Conservation (phyloP, 1,140 invertebrate species). For the Ctenoplectra terminalis region DNA sequence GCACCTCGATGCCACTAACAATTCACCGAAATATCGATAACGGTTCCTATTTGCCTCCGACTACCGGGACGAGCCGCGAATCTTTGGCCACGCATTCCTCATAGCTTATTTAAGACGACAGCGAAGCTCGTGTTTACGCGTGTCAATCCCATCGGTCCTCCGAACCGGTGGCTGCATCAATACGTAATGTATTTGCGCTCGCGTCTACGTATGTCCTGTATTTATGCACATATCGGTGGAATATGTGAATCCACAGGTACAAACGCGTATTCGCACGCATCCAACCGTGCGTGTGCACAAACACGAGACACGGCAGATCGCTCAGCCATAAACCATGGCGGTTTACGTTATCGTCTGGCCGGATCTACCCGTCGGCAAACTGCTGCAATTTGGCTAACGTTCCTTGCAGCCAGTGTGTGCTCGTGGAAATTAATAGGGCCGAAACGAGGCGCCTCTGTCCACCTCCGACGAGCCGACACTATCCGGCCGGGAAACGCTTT, state of each 20-base stretch:
- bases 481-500: too few species aligned
- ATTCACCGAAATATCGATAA: too few species aligned
- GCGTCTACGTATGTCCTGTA: slow-evolving; percentile 21
- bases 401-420: slow-evolving; percentile 41
- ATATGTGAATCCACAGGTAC: slow-evolving; percentile 43
- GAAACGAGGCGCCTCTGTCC: slow-evolving; percentile 8
- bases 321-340: slow-evolving; percentile 66
- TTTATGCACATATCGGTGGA: slow-evolving; percentile 39
- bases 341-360: slow-evolving; percentile 69
- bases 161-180: slow-evolving; percentile 8
- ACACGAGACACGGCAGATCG: slow-evolving; percentile 43
- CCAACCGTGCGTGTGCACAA: slow-evolving; percentile 50
- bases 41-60: too few species aligned
- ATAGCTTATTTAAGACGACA: slow-evolving; percentile 30
- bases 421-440: slow-evolving; percentile 59
- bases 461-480: too few species aligned
- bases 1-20: too few species aligned
- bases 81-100: neutral
- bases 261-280: slow-evolving; percentile 17
- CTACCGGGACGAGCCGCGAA: too few species aligned
- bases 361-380: slow-evolving; percentile 68
- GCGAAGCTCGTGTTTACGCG: neutral
- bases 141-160: neutral
- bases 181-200: slow-evolving; percentile 32
- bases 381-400: slow-evolving; percentile 69